Evolutionary conservation across 2,888 invertebrate genomes (phyloP), one percentile per base, ranked within the genome.

Genomic region (Ptychoptera contaminata): DNA sequence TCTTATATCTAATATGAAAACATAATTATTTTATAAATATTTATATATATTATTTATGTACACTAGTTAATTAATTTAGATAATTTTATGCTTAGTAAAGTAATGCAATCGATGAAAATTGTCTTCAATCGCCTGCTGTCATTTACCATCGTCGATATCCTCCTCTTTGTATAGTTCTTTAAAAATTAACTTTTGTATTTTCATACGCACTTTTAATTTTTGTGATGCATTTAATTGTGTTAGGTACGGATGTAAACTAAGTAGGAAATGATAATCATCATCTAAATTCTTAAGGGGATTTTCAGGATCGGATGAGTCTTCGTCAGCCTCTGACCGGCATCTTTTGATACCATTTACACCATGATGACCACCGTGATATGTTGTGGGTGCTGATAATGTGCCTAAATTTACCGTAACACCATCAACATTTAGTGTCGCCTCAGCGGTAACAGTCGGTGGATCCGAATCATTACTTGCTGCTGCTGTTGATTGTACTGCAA

Each of bases 171-270:
- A 65, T 6, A 65, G 54, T 52, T 65, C 65, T 46, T 65, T 65
- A 47, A 65, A 65, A 40, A 65, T 64, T 45, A 65, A 51, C 50
- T 64, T 65, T 51, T 65, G 65, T 52, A 65, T 65, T 56, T 64
- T 64, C 49, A 64, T 65, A 48, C 65, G 61, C 43, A 65, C 59
- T 44, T 62, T 55, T 40, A 65, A 49, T 47, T 65, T 65, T 46
- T 65, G 65, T n/a, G 63, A 58, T 1, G 62, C 59, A 41, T 58
- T 59, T 44, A 65, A 48, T 44, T 64, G 61, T 39, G 61, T 62
- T 62, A 65, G 63, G 48, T 63, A 65, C 9, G 65, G 65, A 56
- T 65, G 64, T 37, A 65, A 51, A 38, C 64, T 64, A 30, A 65
- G 53, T 48, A 65, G 53, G 47, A 64, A 65, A 47, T 65, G 63